Percentiles rank a stretch among this genome's conserved stretches.
Evolutionary conservation across 2,888 invertebrate genomes (phyloP).

Genomic region (Clusia tigrina): DNA sequence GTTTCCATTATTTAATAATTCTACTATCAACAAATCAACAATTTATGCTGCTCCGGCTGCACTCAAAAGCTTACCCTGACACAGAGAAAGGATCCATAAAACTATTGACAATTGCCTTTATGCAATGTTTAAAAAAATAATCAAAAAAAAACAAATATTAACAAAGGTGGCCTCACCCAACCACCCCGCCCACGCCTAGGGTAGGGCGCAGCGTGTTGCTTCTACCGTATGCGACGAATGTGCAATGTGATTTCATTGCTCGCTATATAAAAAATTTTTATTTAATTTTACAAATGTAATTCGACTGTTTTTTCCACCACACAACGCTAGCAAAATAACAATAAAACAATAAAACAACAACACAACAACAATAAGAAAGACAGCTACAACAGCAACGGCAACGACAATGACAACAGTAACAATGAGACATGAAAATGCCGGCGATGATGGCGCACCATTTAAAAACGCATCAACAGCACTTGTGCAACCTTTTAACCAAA

Average conservation of each 20-base stretch:
- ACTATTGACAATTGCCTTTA: no score
- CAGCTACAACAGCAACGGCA: constrained; percentile 1
- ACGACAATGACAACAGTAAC: not conserved
- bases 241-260: constrained; percentile 4
- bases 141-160: not conserved
- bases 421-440: not conserved
- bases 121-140: no score
- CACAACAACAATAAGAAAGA: not conserved
- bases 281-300: not conserved
- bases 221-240: no score
- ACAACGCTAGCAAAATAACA: no score
- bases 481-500: not conserved
- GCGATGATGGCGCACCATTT: constrained; percentile 38
- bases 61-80: no score
- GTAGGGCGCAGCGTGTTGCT: not conserved
- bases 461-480: constrained; percentile 44
- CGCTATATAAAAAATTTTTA: constrained; percentile 8
- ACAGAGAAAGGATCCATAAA: no score
- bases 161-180: not conserved
- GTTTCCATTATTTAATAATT: no score
- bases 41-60: no score
- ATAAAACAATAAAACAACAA: no score
- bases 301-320: not conserved
- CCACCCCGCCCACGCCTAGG: not conserved
- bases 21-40: no score